phyloP scores from a whole-genome alignment of 1,140 invertebrate species.

The Zaprionus lachaisei region DNA sequence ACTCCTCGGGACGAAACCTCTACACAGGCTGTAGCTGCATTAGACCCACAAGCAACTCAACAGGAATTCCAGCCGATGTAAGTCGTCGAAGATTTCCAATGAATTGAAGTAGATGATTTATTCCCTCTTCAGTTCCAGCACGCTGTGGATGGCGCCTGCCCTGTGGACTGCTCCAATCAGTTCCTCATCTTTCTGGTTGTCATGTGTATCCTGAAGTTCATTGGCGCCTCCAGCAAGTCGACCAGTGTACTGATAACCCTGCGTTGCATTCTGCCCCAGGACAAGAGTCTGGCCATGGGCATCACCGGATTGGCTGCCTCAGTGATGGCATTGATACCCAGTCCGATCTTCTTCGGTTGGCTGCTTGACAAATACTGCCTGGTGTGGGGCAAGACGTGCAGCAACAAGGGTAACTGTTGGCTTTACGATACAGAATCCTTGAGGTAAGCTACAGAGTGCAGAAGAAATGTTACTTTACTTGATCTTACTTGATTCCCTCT shows the following conservation, averaged over 20 bases:
- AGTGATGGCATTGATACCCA: slow-evolving; percentile 89
- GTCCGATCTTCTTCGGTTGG: slow-evolving; percentile 89
- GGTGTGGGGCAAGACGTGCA: slow-evolving; percentile 90
- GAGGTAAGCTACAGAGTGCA: slow-evolving; percentile 82
- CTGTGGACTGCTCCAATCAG: slow-evolving; percentile 87
- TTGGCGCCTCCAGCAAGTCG: slow-evolving; percentile 88
- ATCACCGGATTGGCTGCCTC: slow-evolving; percentile 87
- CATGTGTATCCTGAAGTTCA: slow-evolving; percentile 88
- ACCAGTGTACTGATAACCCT: slow-evolving; percentile 89
- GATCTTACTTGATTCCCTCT: background rate
- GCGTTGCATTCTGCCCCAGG: slow-evolving; percentile 88
- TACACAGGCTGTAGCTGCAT: slow-evolving; percentile 58
- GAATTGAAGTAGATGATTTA: background rate
- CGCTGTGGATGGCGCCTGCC: slow-evolving; percentile 86
- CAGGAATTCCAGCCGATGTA: background rate
- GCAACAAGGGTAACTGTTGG: slow-evolving; percentile 90
- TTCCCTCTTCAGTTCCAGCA: slow-evolving; percentile 27
- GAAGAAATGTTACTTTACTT: background rate
- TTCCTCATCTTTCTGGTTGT: slow-evolving; percentile 88
- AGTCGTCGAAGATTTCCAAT: background rate
- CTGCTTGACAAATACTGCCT: slow-evolving; percentile 89
- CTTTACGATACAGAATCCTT: slow-evolving; percentile 88
- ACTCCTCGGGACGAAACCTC: slow-evolving; percentile 75
- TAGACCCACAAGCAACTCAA: background rate
- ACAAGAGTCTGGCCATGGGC: slow-evolving; percentile 89